Base-by-base conservation (phyloP, 1,140 invertebrate genomes). In the Trypoxylus dichotomus region DNA sequence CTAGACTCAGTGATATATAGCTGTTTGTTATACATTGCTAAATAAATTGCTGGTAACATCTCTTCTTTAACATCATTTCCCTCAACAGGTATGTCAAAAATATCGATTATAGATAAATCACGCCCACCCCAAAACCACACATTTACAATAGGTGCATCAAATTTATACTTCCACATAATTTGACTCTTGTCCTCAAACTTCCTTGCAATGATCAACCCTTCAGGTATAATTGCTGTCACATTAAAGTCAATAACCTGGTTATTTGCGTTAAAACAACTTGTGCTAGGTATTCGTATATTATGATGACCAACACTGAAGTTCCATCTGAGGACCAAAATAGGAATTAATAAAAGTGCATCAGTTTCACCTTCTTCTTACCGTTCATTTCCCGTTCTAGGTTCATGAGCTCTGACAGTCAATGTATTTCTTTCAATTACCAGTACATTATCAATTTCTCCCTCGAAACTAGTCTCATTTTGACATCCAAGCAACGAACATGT, bases 221-320 rank as follows among this genome's bases (percentile, higher is more conserved):
- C 92, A 0, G 94, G 94, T 78, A 96, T 87, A 25, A 93, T 88
- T 2, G 94, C 92, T 83, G 90, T 90, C 19, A 91, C 88, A 80
- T 90, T 90, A 77, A 89, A 88, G 82, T 91, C 88, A 32, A 85
- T 84, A 37, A 86, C 82, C 21, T 86, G 83, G 15, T 86, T 79
- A 74, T 87, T 83, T 29, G 85, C 25, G 75, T 84, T 79, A 7
- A 79, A 76, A 76, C 76, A 81, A 54, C 84, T 83, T 74, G 82
- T 84, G 84, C 84, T 84, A 1, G 85, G 80, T n/a, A 95, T 82
- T 68, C 92, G 91, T 42, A 97, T 80, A 80, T 97, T 92, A 87
- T 97, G 94, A 79, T 95, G 92, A 1, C 94, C 95, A 37, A 98
- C 96, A 86, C 95, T 97, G 83, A 97, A 98, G 88, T 98, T 98